Percentiles rank a stretch among this genome's conserved stretches.
These are phyloP conservation scores for Microcebus lehilahytsara DNA, from an alignment of 2,113 vertebrate genomes.

Conservation along the genomic window DNA sequence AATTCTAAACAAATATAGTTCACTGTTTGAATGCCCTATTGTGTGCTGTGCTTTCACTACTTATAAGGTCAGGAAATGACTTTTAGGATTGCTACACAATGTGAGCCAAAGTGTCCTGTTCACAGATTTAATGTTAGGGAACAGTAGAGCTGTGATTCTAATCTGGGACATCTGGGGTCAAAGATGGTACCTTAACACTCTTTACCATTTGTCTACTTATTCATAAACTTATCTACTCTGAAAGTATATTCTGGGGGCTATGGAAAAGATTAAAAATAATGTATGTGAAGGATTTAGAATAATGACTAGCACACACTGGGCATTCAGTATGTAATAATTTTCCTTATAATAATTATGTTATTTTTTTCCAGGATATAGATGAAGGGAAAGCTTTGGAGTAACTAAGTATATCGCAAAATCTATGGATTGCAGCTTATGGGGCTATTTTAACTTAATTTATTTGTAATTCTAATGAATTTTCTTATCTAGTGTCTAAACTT, in stretches of 20 bases:
- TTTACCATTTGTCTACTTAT: not conserved
- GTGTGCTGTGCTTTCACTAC: not conserved
- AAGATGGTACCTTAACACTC: not conserved
- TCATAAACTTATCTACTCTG: not conserved
- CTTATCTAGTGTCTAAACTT: not conserved
- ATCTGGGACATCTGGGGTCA: not conserved
- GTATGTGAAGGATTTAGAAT: not conserved
- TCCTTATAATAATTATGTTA: not conserved
- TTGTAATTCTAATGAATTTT: not conserved
- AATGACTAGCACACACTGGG: not conserved
- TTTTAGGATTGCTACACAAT: not conserved
- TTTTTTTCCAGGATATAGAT: not conserved
- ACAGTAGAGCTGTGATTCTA: not conserved
- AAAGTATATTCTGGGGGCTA: not conserved
- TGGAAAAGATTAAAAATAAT: slow-evolving; percentile 3
- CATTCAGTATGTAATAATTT: not conserved
- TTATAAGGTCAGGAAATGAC: not conserved
- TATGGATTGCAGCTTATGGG: not conserved
- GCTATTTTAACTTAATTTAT: not conserved
- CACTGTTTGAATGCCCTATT: not conserved
- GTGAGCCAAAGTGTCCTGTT: not conserved
- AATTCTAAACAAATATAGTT: not conserved
- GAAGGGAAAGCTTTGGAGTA: not conserved
- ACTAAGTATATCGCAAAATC: not conserved
- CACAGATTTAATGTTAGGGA: not conserved